Percentiles rank a stretch among this genome's conserved stretches.
These are phyloP conservation scores for Andrena dorsata DNA, from an alignment of 2,888 invertebrate genomes.

Conservation along the genomic window DNA sequence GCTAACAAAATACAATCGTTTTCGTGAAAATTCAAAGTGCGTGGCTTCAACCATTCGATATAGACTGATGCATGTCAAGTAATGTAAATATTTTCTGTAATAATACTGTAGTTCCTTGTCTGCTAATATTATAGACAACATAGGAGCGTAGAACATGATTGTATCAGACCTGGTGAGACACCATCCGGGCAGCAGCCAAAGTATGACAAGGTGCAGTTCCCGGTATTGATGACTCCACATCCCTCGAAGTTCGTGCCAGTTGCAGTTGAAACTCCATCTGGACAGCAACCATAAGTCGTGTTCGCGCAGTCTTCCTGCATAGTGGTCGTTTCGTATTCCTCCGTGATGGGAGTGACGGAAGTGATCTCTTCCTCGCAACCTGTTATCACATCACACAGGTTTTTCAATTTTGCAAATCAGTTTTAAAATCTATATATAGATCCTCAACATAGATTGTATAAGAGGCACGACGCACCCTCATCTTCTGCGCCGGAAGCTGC, in stretches of 20 bases:
- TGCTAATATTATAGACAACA: too few species aligned
- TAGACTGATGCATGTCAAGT: too few species aligned
- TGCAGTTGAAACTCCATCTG: slow-evolving; percentile 88
- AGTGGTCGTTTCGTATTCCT: slow-evolving; percentile 76
- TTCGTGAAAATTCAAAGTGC: too few species aligned
- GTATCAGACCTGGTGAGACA: slow-evolving; percentile 87
- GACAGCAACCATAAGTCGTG: slow-evolving; percentile 91
- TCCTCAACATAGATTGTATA: too few species aligned
- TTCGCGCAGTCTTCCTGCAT: slow-evolving; percentile 84
- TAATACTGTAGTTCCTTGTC: too few species aligned
- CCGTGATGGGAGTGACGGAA: slow-evolving; percentile 63
- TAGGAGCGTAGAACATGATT: neutral
- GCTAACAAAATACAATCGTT: slow-evolving; percentile 84
- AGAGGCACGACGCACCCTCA: slow-evolving; percentile 81
- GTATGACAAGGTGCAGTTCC: slow-evolving; percentile 87
- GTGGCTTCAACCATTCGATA: too few species aligned
- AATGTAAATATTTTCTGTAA: neutral
- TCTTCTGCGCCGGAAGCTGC: slow-evolving; percentile 88
- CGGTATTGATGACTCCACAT: slow-evolving; percentile 85
- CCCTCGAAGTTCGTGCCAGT: slow-evolving; percentile 89
- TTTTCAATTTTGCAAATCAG: neutral
- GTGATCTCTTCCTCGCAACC: slow-evolving; percentile 77
- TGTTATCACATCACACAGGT: slow-evolving; percentile 28
- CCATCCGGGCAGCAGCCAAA: slow-evolving; percentile 92
- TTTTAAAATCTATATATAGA: neutral